Conservation (phyloP, 2,888 invertebrate species). For the Aphidoletes aphidimyza region DNA sequence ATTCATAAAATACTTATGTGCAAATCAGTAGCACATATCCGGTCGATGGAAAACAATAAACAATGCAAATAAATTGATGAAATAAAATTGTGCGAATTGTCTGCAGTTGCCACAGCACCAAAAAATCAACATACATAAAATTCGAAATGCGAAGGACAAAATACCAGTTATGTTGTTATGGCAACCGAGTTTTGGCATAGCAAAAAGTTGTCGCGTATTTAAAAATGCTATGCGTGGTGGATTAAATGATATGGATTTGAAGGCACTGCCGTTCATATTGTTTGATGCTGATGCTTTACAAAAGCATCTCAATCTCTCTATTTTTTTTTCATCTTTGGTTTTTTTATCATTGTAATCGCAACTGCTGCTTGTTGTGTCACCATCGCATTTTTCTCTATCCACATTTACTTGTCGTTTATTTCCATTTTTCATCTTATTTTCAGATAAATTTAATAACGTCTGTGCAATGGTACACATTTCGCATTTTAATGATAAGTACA, state of each 20-base stretch:
- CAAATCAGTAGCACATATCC: not conserved
- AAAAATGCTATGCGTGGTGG: not conserved
- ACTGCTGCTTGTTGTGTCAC: not conserved
- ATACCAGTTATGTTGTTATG: constrained; percentile 16
- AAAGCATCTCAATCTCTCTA: not conserved
- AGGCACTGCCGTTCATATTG: not conserved
- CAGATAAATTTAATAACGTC: constrained; percentile 22
- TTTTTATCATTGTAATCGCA: not conserved
- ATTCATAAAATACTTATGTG: not conserved
- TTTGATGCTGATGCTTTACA: not conserved
- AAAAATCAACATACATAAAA: not conserved
- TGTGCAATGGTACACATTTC: constrained; percentile 15
- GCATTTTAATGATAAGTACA: constrained; percentile 52
- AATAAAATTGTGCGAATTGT: not conserved
- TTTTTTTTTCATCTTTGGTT: not conserved
- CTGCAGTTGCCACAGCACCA: not conserved
- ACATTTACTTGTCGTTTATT: not conserved
- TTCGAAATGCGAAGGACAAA: not conserved
- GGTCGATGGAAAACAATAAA: not conserved
- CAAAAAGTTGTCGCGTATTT: not conserved
- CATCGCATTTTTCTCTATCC: not conserved
- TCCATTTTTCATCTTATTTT: not conserved
- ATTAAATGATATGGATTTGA: constrained; percentile 20
- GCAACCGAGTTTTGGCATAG: not conserved
- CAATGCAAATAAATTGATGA: not conserved